Base-by-base conservation (phyloP, 2,113 vertebrate genomes). In the Egretta garzetta region DNA sequence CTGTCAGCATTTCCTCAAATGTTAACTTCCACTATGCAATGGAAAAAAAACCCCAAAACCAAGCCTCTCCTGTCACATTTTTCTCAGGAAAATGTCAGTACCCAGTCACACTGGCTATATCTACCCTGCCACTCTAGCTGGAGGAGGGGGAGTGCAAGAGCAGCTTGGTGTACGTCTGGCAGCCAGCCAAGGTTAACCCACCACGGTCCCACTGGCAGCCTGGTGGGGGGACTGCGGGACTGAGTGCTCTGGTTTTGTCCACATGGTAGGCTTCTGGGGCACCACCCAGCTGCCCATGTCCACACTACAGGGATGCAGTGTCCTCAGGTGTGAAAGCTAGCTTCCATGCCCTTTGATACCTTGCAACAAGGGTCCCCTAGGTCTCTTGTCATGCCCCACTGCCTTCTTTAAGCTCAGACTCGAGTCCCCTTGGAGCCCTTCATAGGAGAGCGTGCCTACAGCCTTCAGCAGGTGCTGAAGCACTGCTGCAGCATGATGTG, bases 121-220 rank as follows among this genome's bases (percentile, higher is more conserved):
- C 15, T 28, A 43, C 58, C 43, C 49, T 33, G 18, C 5, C 43
- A 20, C 67, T 74, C 9, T 7, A 63, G 62, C n/a, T 87, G 45
- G 53, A 47, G 30, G 11, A 55, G 18, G 7, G 35, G 49, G 27
- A 66, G 28, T 21, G 33, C 28, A 28, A 52, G 33, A 56, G 33
- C 1, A 1, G 14, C 22, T 62, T 14, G 26, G 41, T 63, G 26
- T 37, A 26, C 1, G 0, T n/a, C 45, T 35, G n/a, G 35, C 43
- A 49, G 53, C 27, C 64, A 56, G 53, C 27, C 9, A 8, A 17
- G 28, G 28, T 18, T n/a, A 45, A 63, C 28, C 45, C 33, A 52
- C 47, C 17, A 7, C 8, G 4, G 23, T n/a, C 41, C 23, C 35
- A 60, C 27, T 10, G 10, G 19, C 39, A 70, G 49, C 28, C 24